These are phyloP conservation scores for Enteromius anoplus DNA, from an alignment of 2,797 vertebrate species.

Conservation along the genomic window DNA sequence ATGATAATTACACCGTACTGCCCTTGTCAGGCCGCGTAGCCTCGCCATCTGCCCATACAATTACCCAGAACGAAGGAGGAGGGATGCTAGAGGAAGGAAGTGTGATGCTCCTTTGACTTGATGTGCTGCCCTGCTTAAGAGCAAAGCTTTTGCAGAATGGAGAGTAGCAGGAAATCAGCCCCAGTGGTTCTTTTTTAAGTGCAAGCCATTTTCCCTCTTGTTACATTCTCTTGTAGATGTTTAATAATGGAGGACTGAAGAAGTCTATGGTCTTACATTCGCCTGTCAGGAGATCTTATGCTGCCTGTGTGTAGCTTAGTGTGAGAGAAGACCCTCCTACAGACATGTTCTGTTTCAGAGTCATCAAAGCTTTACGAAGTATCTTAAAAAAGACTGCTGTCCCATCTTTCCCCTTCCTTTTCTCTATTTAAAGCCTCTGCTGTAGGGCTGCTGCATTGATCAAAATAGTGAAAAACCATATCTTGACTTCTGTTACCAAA, in stretches of 20 bases:
- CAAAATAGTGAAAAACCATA: not conserved
- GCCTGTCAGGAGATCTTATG: conserved; percentile 1
- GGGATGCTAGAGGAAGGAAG: conserved; percentile 27
- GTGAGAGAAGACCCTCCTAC: not conserved
- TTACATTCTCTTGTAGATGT: conserved; percentile 42
- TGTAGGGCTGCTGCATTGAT: not conserved
- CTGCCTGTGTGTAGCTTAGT: not conserved
- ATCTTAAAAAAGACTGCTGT: not conserved
- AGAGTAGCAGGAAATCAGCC: conserved; percentile 33
- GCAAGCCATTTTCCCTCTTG: conserved; percentile 41
- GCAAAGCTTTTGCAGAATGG: conserved; percentile 19
- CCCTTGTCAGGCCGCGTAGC: not conserved
- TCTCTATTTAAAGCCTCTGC: conserved; percentile 6
- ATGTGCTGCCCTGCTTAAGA: not conserved
- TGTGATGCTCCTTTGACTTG: not conserved
- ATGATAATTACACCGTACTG: conserved; percentile 34
- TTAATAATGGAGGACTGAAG: conserved; percentile 47
- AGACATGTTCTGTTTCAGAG: conserved; percentile 23
- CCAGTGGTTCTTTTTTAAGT: conserved; percentile 40
- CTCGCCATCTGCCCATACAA: conserved; percentile 28
- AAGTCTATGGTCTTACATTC: conserved; percentile 5
- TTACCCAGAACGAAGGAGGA: conserved; percentile 31
- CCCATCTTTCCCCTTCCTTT: not conserved
- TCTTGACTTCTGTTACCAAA: not conserved
- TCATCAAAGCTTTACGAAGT: conserved; percentile 36